A percentile compares a stretch with the other conserved stretches of the same genome.
phyloP scores from a whole-genome alignment of 2,888 invertebrate species.

The Ceramica pisi region DNA sequence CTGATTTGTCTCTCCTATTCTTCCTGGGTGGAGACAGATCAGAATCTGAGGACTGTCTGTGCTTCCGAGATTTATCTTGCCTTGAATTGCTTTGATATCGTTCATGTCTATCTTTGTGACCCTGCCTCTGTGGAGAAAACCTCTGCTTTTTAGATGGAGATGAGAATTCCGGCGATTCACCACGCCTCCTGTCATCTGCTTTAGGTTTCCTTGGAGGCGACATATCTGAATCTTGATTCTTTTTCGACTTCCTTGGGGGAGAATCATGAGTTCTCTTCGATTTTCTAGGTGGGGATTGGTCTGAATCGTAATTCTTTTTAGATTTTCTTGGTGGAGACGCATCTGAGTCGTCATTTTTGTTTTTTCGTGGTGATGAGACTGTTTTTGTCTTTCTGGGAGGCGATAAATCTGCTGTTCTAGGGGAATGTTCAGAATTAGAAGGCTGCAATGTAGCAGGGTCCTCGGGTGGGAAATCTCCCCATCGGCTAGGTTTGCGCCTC shows the following conservation, averaged over 20 bases:
- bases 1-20: constrained; percentile 54
- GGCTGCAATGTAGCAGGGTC: constrained; percentile 41
- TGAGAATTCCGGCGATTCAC: constrained; percentile 24
- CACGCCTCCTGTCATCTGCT: constrained; percentile 21
- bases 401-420: constrained; percentile 57
- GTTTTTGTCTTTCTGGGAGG: constrained; percentile 72
- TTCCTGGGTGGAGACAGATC: constrained; percentile 74
- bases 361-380: constrained; percentile 49
- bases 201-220: constrained; percentile 66
- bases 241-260: constrained; percentile 53
- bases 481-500: constrained; percentile 73
- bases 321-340: constrained; percentile 54
- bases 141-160: constrained; percentile 44
- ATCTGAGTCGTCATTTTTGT: constrained; percentile 55
- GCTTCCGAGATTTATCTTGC: constrained; percentile 41
- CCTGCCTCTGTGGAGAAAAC: constrained; percentile 43
- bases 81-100: constrained; percentile 25
- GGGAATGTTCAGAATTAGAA: constrained; percentile 58
- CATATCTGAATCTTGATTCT: constrained; percentile 59
- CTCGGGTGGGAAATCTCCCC: constrained; percentile 69
- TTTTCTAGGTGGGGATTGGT: constrained; percentile 70
- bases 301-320: constrained; percentile 64
- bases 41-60: constrained; percentile 62
- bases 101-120: constrained; percentile 39
- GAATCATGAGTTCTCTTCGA: constrained; percentile 52